phyloP scores from a whole-genome alignment of 2,888 invertebrate genomes.

The Diaperis boleti region DNA sequence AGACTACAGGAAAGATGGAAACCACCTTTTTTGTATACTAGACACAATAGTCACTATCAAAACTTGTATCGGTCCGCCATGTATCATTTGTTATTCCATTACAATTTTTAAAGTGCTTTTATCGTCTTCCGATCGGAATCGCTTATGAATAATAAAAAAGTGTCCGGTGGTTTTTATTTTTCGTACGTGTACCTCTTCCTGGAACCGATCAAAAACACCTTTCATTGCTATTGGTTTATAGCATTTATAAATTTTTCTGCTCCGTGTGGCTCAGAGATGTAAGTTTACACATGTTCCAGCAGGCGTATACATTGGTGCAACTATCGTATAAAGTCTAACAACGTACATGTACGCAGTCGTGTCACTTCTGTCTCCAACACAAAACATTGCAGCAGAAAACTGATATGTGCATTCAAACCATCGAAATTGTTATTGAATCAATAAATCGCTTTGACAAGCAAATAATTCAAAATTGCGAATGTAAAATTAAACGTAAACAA shows the following conservation, averaged over 20 bases:
- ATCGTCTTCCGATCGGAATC: no score
- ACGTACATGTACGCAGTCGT: not conserved
- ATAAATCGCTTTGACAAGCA: slow-evolving; percentile 27
- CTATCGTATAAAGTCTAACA: slow-evolving; percentile 9
- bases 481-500: slow-evolving; percentile 36
- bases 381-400: slow-evolving; percentile 15
- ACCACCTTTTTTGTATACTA: no score
- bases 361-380: slow-evolving; percentile 12
- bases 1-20: no score
- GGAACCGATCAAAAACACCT: slow-evolving; percentile 10
- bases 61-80: no score
- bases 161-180: not conserved
- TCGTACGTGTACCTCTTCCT: not conserved
- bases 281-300: slow-evolving; percentile 20
- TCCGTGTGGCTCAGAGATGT: slow-evolving; percentile 2
- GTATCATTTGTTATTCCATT: no score
- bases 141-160: no score
- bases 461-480: slow-evolving; percentile 29
- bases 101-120: no score
- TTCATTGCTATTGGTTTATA: slow-evolving; percentile 14
- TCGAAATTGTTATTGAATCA: slow-evolving; percentile 33
- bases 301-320: slow-evolving; percentile 2
- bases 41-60: no score
- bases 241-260: slow-evolving; percentile 12
- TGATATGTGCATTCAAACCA: slow-evolving; percentile 10